phyloP scores from a whole-genome alignment of 1,140 invertebrate species.

The Monochamus saltuarius region DNA sequence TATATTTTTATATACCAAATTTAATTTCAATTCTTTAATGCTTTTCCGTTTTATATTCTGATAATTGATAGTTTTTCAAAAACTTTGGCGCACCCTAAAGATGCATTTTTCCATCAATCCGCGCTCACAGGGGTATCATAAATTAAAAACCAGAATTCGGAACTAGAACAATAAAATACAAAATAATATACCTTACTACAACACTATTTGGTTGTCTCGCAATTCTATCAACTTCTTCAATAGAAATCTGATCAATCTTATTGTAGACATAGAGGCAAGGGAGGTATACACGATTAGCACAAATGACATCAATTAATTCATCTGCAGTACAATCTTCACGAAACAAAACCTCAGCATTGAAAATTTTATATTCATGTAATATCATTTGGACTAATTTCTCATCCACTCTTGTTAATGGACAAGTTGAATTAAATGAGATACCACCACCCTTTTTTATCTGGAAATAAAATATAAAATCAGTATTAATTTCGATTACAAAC shows the following conservation, averaged over 20 bases:
- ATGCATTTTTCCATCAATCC: too few relatives aligned
- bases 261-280: conserved; percentile 99
- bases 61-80: too few relatives aligned
- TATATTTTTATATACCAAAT: too few relatives aligned
- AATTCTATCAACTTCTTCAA: conserved; percentile 96
- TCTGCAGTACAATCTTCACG: conserved; percentile 94
- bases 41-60: too few relatives aligned
- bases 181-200: conserved; percentile 80
- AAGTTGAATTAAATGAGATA: conserved; percentile 97
- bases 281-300: conserved; percentile 95
- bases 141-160: too few relatives aligned
- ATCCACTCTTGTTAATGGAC: conserved; percentile 88
- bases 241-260: conserved; percentile 99
- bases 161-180: too few relatives aligned
- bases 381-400: conserved; percentile 99
- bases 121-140: too few relatives aligned
- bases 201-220: conserved; percentile 87
- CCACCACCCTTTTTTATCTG: conserved; percentile 95
- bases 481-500: conserved; percentile 19
- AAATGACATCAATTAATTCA: conserved; percentile 98
- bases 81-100: too few relatives aligned
- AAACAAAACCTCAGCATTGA: conserved; percentile 97
- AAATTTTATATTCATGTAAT: conserved; percentile 98
- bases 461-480: conserved; percentile 31
- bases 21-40: too few relatives aligned